Evolutionary conservation across 2,888 invertebrate genomes (phyloP).

Genomic region (Drosophila tanythrix): DNA sequence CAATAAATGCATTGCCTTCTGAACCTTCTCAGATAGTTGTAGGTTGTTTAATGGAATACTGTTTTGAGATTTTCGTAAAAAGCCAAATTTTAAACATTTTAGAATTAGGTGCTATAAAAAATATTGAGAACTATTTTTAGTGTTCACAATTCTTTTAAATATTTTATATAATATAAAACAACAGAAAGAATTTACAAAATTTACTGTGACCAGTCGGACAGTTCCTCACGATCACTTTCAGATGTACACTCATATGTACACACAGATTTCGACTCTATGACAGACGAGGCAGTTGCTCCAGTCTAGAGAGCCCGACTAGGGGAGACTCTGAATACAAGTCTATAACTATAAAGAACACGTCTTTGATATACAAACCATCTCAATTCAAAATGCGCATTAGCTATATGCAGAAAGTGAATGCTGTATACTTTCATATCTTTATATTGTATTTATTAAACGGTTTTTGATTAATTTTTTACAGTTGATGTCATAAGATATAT

Average conservation of each 20-base stretch:
- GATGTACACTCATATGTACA: conserved; percentile 6
- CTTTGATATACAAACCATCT: background rate
- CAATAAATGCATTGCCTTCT: background rate
- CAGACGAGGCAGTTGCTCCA: conserved; percentile 4
- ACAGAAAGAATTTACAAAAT: conserved; percentile 16
- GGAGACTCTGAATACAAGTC: background rate
- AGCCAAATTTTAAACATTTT: background rate
- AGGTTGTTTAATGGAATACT: background rate
- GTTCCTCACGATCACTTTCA: conserved; percentile 19
- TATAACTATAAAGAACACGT: background rate
- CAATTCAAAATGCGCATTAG: background rate
- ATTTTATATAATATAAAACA: background rate
- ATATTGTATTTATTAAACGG: too few relatives aligned
- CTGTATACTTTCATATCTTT: background rate
- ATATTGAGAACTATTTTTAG: background rate
- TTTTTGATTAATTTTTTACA: too few relatives aligned
- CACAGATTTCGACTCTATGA: background rate
- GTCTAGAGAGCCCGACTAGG: background rate
- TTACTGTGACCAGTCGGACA: conserved; percentile 43
- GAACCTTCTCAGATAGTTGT: background rate
- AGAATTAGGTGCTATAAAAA: background rate
- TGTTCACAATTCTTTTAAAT: too few relatives aligned
- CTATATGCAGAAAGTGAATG: background rate
- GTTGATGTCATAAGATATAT: too few relatives aligned
- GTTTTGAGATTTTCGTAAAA: background rate